Evolutionary conservation across 1,140 invertebrate genomes (phyloP).

Genomic region (Agrypnia vestita): DNA sequence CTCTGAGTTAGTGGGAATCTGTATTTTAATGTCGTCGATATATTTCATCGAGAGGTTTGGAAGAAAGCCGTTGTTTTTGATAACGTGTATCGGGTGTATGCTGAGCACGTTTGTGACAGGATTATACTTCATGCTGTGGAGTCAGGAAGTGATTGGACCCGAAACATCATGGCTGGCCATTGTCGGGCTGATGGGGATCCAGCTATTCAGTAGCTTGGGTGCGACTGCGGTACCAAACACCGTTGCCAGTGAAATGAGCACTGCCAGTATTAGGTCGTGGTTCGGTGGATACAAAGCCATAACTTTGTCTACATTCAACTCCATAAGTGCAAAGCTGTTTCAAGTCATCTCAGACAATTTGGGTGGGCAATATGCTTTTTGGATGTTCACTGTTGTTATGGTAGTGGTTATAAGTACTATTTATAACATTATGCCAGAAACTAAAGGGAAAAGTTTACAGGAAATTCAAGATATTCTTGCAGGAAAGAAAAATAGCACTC

Average conservation of each 20-base stretch:
- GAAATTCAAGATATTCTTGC: slow-evolving; percentile 42
- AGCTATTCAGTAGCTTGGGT: slow-evolving; percentile 16
- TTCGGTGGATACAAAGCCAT: slow-evolving; percentile 29
- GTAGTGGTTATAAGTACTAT: not conserved
- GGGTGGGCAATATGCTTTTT: slow-evolving; percentile 24
- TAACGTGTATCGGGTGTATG: not conserved
- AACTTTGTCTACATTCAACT: not conserved
- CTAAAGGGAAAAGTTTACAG: slow-evolving; percentile 28
- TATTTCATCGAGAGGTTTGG: slow-evolving; percentile 20
- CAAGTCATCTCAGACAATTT: slow-evolving; percentile 28
- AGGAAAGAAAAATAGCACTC: not conserved
- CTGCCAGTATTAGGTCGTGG: slow-evolving; percentile 4
- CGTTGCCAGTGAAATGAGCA: slow-evolving; percentile 60
- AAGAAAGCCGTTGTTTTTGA: not conserved
- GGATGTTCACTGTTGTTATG: slow-evolving; percentile 11
- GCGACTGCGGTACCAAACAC: slow-evolving; percentile 7
- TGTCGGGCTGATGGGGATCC: not conserved
- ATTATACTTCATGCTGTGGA: slow-evolving; percentile 30
- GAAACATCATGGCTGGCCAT: slow-evolving; percentile 14
- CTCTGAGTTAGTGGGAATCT: slow-evolving; percentile 3
- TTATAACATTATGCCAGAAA: slow-evolving; percentile 15
- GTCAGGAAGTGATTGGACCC: not conserved
- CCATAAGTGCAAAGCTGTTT: slow-evolving; percentile 22
- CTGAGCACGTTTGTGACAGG: slow-evolving; percentile 9
- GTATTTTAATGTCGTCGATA: not conserved